Evolutionary conservation across 1,140 invertebrate species (phyloP).

Genomic region (Bilobella aurantiaca): DNA sequence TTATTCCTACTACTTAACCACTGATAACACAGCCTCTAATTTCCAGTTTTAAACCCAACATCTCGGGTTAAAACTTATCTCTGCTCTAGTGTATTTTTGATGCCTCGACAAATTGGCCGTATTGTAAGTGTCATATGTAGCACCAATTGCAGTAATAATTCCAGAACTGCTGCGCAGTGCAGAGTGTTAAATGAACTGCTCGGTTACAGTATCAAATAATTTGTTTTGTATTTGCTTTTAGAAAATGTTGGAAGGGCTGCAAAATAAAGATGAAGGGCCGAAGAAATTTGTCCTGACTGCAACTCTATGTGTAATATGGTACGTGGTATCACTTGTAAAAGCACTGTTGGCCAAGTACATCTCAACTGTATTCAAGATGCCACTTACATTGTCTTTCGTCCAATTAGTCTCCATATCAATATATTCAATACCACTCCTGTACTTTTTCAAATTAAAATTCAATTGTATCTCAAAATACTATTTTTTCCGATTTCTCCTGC

Average conservation of each 20-base stretch:
- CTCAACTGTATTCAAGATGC: neutral
- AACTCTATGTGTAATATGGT: neutral
- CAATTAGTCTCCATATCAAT: neutral
- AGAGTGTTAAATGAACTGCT: no score
- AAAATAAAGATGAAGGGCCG: neutral
- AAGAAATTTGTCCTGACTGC: neutral
- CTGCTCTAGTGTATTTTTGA: no score
- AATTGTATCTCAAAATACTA: neutral
- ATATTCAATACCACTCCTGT: neutral
- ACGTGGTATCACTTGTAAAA: neutral
- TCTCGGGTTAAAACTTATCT: no score
- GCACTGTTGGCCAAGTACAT: constrained; percentile 5
- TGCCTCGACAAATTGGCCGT: no score
- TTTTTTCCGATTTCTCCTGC: neutral
- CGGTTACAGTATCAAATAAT: no score
- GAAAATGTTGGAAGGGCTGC: neutral
- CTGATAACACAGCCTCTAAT: no score
- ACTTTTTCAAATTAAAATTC: neutral
- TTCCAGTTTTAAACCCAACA: no score
- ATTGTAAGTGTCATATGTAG: no score
- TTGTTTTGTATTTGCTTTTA: neutral
- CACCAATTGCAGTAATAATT: no score
- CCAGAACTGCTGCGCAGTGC: no score
- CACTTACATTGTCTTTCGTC: neutral
- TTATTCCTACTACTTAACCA: no score